These are phyloP conservation scores for Cremastobaeus sp. DNA, from an alignment of 2,888 invertebrate species.

Conservation along the genomic window DNA sequence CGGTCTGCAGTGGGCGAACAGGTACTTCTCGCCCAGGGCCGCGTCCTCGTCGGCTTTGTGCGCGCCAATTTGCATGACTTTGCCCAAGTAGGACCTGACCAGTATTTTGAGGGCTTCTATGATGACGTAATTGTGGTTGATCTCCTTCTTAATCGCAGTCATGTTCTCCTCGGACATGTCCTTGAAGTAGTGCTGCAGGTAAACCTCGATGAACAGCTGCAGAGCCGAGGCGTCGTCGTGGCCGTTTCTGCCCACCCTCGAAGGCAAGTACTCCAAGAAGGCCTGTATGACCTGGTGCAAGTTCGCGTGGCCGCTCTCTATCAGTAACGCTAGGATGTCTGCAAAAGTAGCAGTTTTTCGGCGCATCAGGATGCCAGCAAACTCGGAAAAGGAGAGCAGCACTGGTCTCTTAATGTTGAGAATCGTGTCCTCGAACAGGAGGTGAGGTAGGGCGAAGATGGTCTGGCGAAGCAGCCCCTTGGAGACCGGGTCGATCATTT, in stretches of 20 bases:
- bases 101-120: constrained; percentile 82
- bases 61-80: constrained; percentile 75
- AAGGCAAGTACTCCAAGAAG: constrained; percentile 83
- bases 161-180: constrained; percentile 59
- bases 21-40: constrained; percentile 72
- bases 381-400: constrained; percentile 80
- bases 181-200: constrained; percentile 71
- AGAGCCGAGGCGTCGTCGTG: constrained; percentile 75
- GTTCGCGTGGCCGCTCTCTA: constrained; percentile 77
- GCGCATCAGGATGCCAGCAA: constrained; percentile 80
- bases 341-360: constrained; percentile 79
- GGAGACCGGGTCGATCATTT: constrained; percentile 78
- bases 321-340: constrained; percentile 78
- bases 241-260: constrained; percentile 81
- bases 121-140: constrained; percentile 78
- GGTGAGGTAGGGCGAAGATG: constrained; percentile 79
- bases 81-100: constrained; percentile 82
- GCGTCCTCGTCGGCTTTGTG: constrained; percentile 66
- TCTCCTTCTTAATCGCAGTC: constrained; percentile 65
- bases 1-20: constrained; percentile 78
- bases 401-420: constrained; percentile 73
- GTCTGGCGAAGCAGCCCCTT: constrained; percentile 76
- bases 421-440: constrained; percentile 79
- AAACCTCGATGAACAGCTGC: constrained; percentile 75
- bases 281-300: constrained; percentile 80